Evolutionary conservation across 2,113 vertebrate species (phyloP).

Genomic region (Ariopsis seemanni): DNA sequence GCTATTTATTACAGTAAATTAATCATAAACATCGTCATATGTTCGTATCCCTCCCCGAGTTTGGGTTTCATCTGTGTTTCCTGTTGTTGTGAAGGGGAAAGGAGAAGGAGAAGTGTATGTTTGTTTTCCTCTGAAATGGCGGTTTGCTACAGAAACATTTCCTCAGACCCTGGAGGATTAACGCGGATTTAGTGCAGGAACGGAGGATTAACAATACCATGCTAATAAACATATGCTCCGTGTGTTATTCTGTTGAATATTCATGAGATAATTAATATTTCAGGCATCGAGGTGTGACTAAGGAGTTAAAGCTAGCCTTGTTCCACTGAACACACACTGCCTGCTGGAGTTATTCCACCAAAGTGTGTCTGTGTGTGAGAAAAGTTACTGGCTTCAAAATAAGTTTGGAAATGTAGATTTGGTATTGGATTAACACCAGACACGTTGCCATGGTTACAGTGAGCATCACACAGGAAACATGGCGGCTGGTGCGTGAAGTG

Average conservation of each 20-base stretch:
- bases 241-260: slow-evolving; percentile 63
- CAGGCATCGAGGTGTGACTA: slow-evolving; percentile 59
- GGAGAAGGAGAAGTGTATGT: neutral
- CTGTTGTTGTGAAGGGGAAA: neutral
- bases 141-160: slow-evolving; percentile 53
- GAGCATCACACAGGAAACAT: neutral
- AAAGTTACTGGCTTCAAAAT: neutral
- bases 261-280: slow-evolving; percentile 52
- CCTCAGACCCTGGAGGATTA: slow-evolving; percentile 63
- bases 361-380: too few relatives aligned
- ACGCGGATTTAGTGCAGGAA: slow-evolving; percentile 61
- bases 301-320: too few relatives aligned
- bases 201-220: slow-evolving; percentile 64
- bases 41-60: neutral
- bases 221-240: slow-evolving; percentile 70
- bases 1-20: neutral
- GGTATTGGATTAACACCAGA: neutral
- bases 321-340: too few relatives aligned
- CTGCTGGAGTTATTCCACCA: too few relatives aligned
- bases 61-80: neutral
- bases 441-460: neutral
- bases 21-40: too few relatives aligned
- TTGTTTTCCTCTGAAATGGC: slow-evolving; percentile 10
- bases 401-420: neutral
- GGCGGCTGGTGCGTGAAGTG: neutral